Evolutionary conservation across 2,888 invertebrate species (phyloP).

Genomic region (Linnaemya vulpina): DNA sequence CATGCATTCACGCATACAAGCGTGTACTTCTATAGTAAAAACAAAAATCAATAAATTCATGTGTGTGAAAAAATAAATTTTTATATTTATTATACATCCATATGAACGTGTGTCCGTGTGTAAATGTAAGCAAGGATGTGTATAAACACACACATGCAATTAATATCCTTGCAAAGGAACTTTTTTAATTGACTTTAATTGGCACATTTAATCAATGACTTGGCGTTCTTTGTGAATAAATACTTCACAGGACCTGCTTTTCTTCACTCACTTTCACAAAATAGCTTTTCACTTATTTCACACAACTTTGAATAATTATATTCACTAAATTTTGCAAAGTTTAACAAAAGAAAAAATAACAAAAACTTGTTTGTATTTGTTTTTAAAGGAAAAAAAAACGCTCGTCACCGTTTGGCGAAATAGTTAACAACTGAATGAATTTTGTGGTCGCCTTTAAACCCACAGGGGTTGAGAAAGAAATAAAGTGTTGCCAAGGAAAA

Average conservation of each 20-base stretch:
- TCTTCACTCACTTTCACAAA: not conserved
- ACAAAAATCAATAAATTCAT: constrained; percentile 61
- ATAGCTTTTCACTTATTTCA: not conserved
- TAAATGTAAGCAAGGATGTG: not conserved
- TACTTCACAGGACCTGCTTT: not conserved
- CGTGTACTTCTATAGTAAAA: constrained; percentile 6
- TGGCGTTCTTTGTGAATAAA: not conserved
- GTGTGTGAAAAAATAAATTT: constrained; percentile 26
- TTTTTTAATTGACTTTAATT: constrained; percentile 26
- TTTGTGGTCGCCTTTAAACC: not conserved
- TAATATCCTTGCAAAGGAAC: constrained; percentile 36
- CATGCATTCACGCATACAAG: not conserved
- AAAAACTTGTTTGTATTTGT: not conserved
- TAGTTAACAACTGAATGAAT: constrained; percentile 23
- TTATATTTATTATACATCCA: too few relatives aligned
- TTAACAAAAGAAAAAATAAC: not conserved
- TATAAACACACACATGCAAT: constrained; percentile 24
- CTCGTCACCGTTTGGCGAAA: constrained; percentile 11
- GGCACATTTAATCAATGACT: not conserved
- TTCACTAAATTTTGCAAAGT: not conserved
- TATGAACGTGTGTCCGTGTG: not conserved
- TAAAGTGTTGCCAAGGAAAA: not conserved
- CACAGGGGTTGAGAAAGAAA: constrained; percentile 9
- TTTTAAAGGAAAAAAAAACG: not conserved
- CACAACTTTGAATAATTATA: not conserved